Percentiles rank a stretch among this genome's conserved stretches.
phyloP scores from a whole-genome alignment of 2,797 vertebrate genomes.

The Enteromius treurensis region DNA sequence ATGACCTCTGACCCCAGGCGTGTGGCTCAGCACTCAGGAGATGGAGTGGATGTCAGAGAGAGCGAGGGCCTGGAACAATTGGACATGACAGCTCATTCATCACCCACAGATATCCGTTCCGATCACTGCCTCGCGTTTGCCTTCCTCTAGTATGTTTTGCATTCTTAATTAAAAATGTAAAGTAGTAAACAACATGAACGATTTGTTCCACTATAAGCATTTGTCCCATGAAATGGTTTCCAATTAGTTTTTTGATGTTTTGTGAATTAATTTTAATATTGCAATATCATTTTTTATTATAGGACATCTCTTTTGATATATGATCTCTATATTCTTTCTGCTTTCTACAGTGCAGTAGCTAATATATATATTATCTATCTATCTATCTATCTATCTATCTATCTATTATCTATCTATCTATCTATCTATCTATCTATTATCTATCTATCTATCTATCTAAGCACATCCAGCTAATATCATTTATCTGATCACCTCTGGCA shows the following conservation, averaged over 20 bases:
- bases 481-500: conserved; percentile 24
- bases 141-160: conserved; percentile 61
- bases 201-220: conserved; percentile 42
- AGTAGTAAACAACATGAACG: conserved; percentile 67
- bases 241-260: conserved; percentile 14
- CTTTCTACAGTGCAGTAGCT: not conserved
- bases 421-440: too few relatives aligned
- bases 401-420: too few relatives aligned
- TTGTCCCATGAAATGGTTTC: conserved; percentile 54
- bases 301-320: not conserved
- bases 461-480: not conserved
- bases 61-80: conserved; percentile 72
- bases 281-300: not conserved
- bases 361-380: not conserved
- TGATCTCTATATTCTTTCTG: not conserved
- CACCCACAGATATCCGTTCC: conserved; percentile 72
- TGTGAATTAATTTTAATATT: not conserved
- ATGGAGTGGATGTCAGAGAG: conserved; percentile 68
- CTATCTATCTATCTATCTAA: not conserved
- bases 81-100: conserved; percentile 80
- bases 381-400: not conserved
- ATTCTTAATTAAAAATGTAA: conserved; percentile 70
- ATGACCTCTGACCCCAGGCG: conserved; percentile 62
- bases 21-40: conserved; percentile 34
- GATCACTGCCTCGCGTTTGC: conserved; percentile 68